These are phyloP conservation scores for Centropus bengalensis DNA, from an alignment of 2,113 vertebrate genomes.

Conservation along the genomic window DNA sequence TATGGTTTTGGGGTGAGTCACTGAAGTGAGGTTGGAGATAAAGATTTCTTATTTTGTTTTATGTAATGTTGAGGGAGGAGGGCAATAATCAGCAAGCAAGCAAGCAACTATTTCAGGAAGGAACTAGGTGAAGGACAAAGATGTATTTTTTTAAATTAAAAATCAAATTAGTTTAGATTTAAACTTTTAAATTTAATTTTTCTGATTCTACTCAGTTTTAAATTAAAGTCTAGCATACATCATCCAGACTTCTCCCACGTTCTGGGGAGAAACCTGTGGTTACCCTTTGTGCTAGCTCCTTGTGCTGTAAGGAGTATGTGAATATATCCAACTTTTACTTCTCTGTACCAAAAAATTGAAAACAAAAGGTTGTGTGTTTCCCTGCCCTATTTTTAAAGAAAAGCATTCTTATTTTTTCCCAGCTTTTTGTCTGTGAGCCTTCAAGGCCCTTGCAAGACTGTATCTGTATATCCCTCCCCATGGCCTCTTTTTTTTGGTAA, in stretches of 20 bases:
- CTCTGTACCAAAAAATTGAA: not conserved
- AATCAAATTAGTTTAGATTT: not conserved
- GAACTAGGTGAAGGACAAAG: not conserved
- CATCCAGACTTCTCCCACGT: not conserved
- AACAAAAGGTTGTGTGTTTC: not conserved
- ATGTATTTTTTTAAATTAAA: not conserved
- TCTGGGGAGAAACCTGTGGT: not conserved
- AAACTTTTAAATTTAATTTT: not conserved
- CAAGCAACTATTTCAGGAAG: not conserved
- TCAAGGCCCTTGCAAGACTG: not conserved
- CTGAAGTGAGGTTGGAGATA: constrained; percentile 41
- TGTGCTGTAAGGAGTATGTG: not conserved
- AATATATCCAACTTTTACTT: not conserved
- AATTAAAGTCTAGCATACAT: not conserved
- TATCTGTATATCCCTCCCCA: not conserved
- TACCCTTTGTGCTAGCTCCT: not conserved
- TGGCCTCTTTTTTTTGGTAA: not conserved
- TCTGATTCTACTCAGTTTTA: not conserved
- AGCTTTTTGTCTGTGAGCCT: not conserved
- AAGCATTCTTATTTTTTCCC: not conserved
- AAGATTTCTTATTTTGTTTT: constrained; percentile 56
- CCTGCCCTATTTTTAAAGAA: not conserved
- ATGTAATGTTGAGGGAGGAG: not conserved
- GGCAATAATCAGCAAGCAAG: not conserved
- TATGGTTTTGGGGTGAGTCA: constrained; percentile 69